Conservation (phyloP, 2,888 invertebrate genomes). For the Aleiodes leptofemur region DNA sequence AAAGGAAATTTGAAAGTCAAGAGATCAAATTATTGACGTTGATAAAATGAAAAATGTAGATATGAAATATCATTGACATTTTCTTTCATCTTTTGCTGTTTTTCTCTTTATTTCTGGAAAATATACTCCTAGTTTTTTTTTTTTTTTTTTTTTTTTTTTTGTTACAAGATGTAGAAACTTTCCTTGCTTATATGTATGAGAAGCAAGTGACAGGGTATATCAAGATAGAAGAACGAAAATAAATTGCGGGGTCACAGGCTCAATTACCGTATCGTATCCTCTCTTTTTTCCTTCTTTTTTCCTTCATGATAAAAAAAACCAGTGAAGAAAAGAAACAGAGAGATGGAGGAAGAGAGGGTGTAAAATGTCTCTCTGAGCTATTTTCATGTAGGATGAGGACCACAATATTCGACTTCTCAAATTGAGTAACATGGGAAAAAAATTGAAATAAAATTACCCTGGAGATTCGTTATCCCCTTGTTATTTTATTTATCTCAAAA, state of each 20-base stretch:
- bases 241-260: constrained; percentile 7
- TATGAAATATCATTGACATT: background rate
- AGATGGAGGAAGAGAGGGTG: background rate
- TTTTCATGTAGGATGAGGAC: constrained; percentile 12
- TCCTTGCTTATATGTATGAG: background rate
- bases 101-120: background rate
- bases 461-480: no score
- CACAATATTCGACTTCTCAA: background rate
- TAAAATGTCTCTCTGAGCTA: constrained; percentile 9
- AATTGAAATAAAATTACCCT: no score
- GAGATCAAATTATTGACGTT: background rate
- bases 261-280: constrained; percentile 5
- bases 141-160: background rate
- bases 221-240: background rate
- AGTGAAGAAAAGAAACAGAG: background rate
- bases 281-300: no score
- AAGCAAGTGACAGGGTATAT: background rate
- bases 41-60: no score
- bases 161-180: background rate
- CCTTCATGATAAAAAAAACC: background rate
- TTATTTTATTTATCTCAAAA: no score
- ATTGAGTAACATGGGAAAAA: no score
- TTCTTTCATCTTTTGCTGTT: background rate
- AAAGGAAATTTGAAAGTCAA: background rate
- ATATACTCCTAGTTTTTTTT: background rate